Evolutionary conservation across 2,113 vertebrate genomes (phyloP), one percentile per base, ranked within the genome.

Genomic region (Mystacornis crossleyi): DNA sequence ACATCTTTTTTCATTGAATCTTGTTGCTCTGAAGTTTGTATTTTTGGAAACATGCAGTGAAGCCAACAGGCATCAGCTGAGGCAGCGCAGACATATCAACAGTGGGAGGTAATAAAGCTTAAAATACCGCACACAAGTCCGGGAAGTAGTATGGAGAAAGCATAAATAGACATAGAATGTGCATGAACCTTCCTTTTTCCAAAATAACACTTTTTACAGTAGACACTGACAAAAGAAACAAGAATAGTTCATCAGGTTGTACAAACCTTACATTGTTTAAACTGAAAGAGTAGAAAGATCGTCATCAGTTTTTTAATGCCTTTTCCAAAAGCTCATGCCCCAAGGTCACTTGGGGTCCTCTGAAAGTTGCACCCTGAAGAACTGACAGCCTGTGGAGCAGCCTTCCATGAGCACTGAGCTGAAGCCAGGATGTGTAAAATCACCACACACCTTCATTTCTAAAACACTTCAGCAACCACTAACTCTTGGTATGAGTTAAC

Each of bases 41-140:
- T 97, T 98, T 97, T 94, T 93, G 97, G 98, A 97, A 97, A 97
- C 45, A 20, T 26, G 78, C n/a, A 69, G 69, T 18, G 93, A 86
- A 96, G 97, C 95, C 97, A 97, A 97, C 58, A 97, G 95, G 89
- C 83, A 97, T 95, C 97, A 97, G 97, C 93, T 98, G 97, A 97
- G 84, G 94, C 97, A 97, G 90, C 0, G 1, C 82, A 93, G 60
- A 91, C 96, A 93, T 97, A 96, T 95, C 97, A 97, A 85, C 92
- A 23, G 69, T 40, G 87, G 78, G 91, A 97, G 91, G 97, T 96
- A 97, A 98, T 67, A 61, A 69, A 45, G 93, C 97, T 97, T 94
- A 97, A 98, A 98, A 98, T 98, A 98, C 53, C 96, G 50, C 86
- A 69, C 84, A 33, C 89, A 73, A 95, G 89, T 81, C 79, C 3